Evolutionary conservation across 2,888 invertebrate species (phyloP).

Genomic region (Folsomia manolachei): DNA sequence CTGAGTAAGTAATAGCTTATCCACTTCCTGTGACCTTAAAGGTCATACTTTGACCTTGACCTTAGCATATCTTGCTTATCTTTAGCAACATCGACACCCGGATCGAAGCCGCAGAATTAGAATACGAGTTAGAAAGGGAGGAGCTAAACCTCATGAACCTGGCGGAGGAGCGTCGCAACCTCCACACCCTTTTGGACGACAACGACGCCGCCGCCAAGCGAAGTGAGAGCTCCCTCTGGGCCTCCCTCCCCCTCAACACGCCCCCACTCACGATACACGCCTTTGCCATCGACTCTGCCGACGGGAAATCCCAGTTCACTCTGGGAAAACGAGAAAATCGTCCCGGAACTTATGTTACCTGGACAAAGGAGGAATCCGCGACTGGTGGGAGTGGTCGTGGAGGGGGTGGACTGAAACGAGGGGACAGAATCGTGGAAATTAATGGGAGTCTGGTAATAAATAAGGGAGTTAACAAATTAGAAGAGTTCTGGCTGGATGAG

Average conservation of each 20-base stretch:
- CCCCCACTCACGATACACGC: slow-evolving; percentile 63
- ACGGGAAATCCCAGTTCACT: slow-evolving; percentile 69
- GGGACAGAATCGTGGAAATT: slow-evolving; percentile 59
- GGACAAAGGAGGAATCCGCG: slow-evolving; percentile 75
- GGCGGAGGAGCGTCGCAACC: slow-evolving; percentile 75
- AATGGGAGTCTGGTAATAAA: slow-evolving; percentile 49
- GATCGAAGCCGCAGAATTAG: slow-evolving; percentile 85
- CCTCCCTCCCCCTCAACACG: slow-evolving; percentile 51
- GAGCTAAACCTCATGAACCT: slow-evolving; percentile 80
- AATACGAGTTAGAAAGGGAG: slow-evolving; percentile 82
- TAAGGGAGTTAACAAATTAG: slow-evolving; percentile 49
- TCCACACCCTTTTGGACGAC: slow-evolving; percentile 75
- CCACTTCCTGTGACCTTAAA: no score
- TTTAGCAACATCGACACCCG: slow-evolving; percentile 84
- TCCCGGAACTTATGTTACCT: slow-evolving; percentile 71
- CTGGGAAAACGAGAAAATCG: slow-evolving; percentile 66
- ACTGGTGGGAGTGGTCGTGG: no score
- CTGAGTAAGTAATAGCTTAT: slow-evolving; percentile 67
- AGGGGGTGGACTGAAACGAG: slow-evolving; percentile 71
- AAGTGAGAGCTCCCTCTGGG: slow-evolving; percentile 49
- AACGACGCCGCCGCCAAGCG: slow-evolving; percentile 59
- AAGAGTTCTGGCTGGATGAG: slow-evolving; percentile 50
- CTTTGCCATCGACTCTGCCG: slow-evolving; percentile 63
- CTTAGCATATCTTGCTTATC: no score
- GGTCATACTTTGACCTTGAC: no score